phyloP scores from a whole-genome alignment of 1,140 invertebrate genomes.

The Zaprionus davidi region DNA sequence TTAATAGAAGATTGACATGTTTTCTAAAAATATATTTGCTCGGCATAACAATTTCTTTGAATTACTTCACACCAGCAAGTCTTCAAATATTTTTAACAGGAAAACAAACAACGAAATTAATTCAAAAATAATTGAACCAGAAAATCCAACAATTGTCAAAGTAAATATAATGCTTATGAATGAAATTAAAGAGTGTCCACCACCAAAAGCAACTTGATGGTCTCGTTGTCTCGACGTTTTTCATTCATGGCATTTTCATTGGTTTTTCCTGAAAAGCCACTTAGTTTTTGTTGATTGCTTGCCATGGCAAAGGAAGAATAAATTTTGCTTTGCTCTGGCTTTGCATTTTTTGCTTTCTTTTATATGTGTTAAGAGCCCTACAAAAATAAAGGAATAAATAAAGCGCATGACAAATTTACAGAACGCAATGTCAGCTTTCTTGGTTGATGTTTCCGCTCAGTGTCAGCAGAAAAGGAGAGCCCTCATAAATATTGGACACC shows the following conservation, averaged over 20 bases:
- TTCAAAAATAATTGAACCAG: slow-evolving; percentile 1
- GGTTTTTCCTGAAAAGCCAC: slow-evolving; percentile 33
- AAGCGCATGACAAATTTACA: slow-evolving; percentile 58
- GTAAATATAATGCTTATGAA: not conserved
- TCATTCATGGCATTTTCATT: not conserved
- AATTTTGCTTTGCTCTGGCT: slow-evolving; percentile 23
- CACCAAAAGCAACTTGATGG: not conserved
- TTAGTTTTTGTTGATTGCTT: slow-evolving; percentile 54
- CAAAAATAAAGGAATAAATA: slow-evolving; percentile 50
- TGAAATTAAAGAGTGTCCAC: slow-evolving; percentile 16
- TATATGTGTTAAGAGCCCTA: not conserved
- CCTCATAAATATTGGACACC: slow-evolving; percentile 39
- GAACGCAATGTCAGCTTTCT: slow-evolving; percentile 58
- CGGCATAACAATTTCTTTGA: not conserved
- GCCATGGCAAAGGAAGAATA: slow-evolving; percentile 35
- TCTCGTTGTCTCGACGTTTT: not conserved
- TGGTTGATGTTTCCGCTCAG: slow-evolving; percentile 1
- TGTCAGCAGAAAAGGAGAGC: slow-evolving; percentile 8
- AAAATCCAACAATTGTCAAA: slow-evolving; percentile 16
- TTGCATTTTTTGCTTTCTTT: slow-evolving; percentile 1
- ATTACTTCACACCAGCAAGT: not conserved
- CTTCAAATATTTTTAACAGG: not conserved
- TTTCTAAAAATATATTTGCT: not conserved
- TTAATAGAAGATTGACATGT: not conserved
- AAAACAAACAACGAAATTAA: not conserved